Evolutionary conservation across 1,140 invertebrate genomes (phyloP), one percentile per base, ranked within the genome.

Genomic region (Bombus balteatus): DNA sequence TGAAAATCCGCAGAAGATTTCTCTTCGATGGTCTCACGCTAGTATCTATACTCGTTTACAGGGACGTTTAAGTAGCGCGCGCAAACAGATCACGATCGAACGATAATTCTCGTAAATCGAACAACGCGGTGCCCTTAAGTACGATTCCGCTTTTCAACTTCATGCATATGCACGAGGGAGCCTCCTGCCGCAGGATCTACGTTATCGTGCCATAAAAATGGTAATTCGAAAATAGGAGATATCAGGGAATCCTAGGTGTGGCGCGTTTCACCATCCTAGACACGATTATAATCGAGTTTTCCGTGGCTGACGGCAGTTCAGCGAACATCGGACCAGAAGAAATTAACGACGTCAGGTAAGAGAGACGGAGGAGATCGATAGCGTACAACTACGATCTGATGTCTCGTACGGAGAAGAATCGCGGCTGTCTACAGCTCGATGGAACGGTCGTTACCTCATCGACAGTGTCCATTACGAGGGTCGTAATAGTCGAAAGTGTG

Each of bases 361-460:
- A 39, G 37, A 65, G 28, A 59, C n/a, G 37, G 18, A 53, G 47
- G 6, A 53, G 47, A 53, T 53, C 47, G 47, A 53, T 53, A 22
- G 47, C 47, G 47, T 53, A 53, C 18, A 53, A 53, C 47, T 22
- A 53, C 47, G 18, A 18, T 22, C 47, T 53, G 47, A 53, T 53
- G 18, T 53, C 47, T 53, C 47, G 47, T 8, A 53, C n/a, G 39
- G 47, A 39, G 28, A 66, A 8, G 73, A 22, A 37, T 43, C 47
- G 28, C 10, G n/a, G n/a, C 25, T 43, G n/a, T 28, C 47, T 32
- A 1, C 13, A 10, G 28, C 15, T 39, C 25, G 25, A 39, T 71
- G 32, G 53, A 74, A 47, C 73, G 65, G 34, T 70, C 81, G 74
- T 83, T 72, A 72, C 28, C 72, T 83, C 81, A 71, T 84, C 82